These are phyloP conservation scores for Pseudococcus viburni DNA, from an alignment of 2,888 invertebrate species.

Conservation along the genomic window DNA sequence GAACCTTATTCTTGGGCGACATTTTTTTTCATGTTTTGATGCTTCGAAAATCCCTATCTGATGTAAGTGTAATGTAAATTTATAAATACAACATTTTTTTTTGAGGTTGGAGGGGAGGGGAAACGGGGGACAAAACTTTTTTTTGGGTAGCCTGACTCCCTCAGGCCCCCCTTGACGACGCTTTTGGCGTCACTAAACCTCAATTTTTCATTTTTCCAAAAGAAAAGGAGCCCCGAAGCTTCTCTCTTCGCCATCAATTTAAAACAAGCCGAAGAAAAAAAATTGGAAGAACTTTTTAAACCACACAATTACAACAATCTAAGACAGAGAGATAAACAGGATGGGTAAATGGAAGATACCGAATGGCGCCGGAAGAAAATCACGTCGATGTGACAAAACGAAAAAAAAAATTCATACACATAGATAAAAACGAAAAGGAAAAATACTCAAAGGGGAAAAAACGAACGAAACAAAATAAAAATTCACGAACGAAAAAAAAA, in stretches of 20 bases:
- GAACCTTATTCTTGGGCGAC: no score
- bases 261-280: neutral
- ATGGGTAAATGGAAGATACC: conserved; percentile 14
- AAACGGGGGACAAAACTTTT: no score
- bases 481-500: conserved; percentile 36
- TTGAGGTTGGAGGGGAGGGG: no score
- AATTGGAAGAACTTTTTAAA: conserved; percentile 21
- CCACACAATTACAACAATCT: neutral
- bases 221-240: neutral
- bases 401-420: neutral
- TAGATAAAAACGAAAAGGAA: neutral
- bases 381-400: neutral
- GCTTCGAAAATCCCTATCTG: no score
- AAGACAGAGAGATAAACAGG: neutral
- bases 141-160: no score
- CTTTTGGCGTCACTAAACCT: no score
- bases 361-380: conserved; percentile 21
- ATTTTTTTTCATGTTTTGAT: no score
- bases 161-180: no score
- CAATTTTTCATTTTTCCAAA: neutral
- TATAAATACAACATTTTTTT: no score
- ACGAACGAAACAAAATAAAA: conserved; percentile 12
- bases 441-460: neutral
- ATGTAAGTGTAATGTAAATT: no score
- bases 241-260: neutral